phyloP scores from a whole-genome alignment of 1,140 invertebrate genomes.

The Gonatopus flavifemur region DNA sequence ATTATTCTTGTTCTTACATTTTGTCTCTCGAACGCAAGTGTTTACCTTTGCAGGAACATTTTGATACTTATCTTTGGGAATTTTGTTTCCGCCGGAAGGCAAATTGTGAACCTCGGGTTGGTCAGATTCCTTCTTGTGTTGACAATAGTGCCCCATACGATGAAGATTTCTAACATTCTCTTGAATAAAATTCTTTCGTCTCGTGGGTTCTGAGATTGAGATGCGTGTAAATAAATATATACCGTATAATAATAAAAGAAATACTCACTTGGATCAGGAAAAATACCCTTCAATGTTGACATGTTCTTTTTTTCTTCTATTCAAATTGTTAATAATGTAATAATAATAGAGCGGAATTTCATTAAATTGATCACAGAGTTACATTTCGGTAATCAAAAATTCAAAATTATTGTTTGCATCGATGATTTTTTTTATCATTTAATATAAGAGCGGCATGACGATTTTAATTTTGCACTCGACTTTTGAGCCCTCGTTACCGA shows the following conservation, averaged over 20 bases:
- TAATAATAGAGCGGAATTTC: too few species aligned
- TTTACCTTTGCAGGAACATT: conserved; percentile 28
- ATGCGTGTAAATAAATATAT: background rate
- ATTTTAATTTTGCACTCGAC: conserved; percentile 18
- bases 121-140: conserved; percentile 28
- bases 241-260: background rate
- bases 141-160: conserved; percentile 43
- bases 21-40: conserved; percentile 18
- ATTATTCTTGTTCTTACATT: conserved; percentile 11
- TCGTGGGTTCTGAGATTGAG: conserved; percentile 38
- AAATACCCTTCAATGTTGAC: conserved; percentile 49
- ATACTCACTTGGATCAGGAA: conserved; percentile 48
- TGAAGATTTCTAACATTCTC: conserved; percentile 53
- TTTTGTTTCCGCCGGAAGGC: conserved; percentile 21
- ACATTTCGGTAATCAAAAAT: background rate
- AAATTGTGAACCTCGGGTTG: conserved; percentile 32
- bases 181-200: conserved; percentile 52
- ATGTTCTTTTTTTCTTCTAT: conserved; percentile 15
- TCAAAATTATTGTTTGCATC: background rate
- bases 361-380: too few species aligned
- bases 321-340: conserved; percentile 12
- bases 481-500: conserved; percentile 19
- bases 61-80: conserved; percentile 23
- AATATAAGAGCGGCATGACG: conserved; percentile 18
- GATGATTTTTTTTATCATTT: conserved; percentile 1